Evolutionary conservation across 2,113 vertebrate genomes (phyloP), one percentile per base, ranked within the genome.

Genomic region (Rhegmatorhina hoffmannsi): DNA sequence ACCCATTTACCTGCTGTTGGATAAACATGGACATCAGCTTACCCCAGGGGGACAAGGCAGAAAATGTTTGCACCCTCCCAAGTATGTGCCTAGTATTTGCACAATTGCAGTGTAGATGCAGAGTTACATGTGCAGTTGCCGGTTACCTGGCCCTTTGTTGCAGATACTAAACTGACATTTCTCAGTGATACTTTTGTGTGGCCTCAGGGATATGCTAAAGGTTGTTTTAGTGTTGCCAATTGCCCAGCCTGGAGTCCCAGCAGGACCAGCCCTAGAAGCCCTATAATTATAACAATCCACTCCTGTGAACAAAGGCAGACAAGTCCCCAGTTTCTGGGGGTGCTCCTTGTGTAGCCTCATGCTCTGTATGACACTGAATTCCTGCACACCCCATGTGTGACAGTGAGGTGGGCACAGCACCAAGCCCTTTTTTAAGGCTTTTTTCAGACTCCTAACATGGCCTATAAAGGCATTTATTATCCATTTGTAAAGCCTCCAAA

Each of bases 161-260:
- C 44, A 84, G 60, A 43, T 36, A 46, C 15, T 4, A 36, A 81
- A 60, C 10, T 76, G 31, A n/a, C 56, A 38, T 47, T 69, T 67
- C 59, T 92, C 68, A 70, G 76, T n/a, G 60, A 46, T 75, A 44
- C 29, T 78, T 88, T 84, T 84, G 11, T 31, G 76, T 86, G 79
- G 60, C 69, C 79, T 95, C 92, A 86, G 94, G 93, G 81, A 81
- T 90, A 21, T 50, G 28, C n/a, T 78, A 60, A 52, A 78, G 33
- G 44, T 49, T 63, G 43, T 84, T 68, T 53, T 70, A 62, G 26
- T 69, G 66, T 25, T 79, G 58, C 29, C 7, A 8, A 38, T 53
- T 76, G 58, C 59, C 33, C 17, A 49, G 56, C 21, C 46, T 79
- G 66, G 50, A 69, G 50, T 43, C 25, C 34, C 0, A 2, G 68